Evolutionary conservation across 2,113 vertebrate genomes (phyloP).

Genomic region (Chascanopsetta lugubris): DNA sequence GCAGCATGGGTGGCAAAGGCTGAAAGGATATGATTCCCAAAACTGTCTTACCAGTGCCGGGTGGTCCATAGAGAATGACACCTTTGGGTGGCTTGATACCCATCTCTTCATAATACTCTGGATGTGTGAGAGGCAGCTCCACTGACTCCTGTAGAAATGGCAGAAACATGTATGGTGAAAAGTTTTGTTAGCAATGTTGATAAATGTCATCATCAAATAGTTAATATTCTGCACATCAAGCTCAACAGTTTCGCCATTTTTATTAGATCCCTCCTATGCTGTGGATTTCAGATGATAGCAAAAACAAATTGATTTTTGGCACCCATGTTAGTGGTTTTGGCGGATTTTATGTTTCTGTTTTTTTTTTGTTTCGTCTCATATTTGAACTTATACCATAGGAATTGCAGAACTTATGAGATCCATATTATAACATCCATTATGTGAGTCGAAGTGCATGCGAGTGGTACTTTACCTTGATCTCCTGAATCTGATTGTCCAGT

Average conservation of each 20-base stretch:
- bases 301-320: too few species aligned
- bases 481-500: conserved; percentile 96
- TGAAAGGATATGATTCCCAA: not conserved
- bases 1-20: not conserved
- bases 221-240: too few species aligned
- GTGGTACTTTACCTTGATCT: conserved; percentile 87
- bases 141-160: conserved; percentile 89
- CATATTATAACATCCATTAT: too few species aligned
- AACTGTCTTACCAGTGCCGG: conserved; percentile 90
- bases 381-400: not conserved
- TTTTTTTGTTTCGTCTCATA: not conserved
- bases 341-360: too few species aligned
- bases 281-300: too few species aligned
- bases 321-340: too few species aligned
- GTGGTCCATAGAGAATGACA: conserved; percentile 95
- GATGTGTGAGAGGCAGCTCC: conserved; percentile 97
- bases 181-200: too few species aligned
- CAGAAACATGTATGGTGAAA: conserved; percentile 4
- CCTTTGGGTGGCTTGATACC: conserved; percentile 99
- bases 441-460: not conserved
- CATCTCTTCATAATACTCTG: conserved; percentile 99
- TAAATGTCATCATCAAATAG: not conserved
- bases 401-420: not conserved
- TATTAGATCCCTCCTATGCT: too few species aligned
- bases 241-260: too few species aligned